Conservation (phyloP, 1,140 invertebrate species). For the Papilio polyxenes region DNA sequence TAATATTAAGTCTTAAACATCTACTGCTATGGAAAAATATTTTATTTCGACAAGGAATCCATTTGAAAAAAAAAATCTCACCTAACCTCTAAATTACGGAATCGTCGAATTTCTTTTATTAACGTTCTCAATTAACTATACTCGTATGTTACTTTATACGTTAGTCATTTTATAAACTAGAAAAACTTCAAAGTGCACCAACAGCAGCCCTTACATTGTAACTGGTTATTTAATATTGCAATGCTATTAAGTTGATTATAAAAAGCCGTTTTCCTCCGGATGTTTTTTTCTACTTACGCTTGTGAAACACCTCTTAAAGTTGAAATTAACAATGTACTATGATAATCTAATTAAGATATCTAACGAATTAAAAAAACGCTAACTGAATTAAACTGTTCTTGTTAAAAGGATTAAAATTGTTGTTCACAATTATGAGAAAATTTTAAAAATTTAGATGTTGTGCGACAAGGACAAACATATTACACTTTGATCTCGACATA, state of each 20-base stretch:
- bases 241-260: not conserved
- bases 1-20: too few relatives aligned
- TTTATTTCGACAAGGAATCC: not conserved
- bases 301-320: not conserved
- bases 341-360: not conserved
- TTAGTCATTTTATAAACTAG: not conserved
- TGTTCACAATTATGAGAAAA: too few relatives aligned
- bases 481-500: too few relatives aligned
- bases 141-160: not conserved
- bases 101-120: not conserved
- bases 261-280: not conserved
- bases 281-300: not conserved
- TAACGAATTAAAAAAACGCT: not conserved
- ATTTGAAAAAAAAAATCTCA: not conserved
- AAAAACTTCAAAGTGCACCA: not conserved
- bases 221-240: not conserved
- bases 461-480: too few relatives aligned
- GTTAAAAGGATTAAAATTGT: too few relatives aligned
- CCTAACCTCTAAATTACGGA: not conserved
- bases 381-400: not conserved
- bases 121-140: not conserved
- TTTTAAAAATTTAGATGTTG: too few relatives aligned
- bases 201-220: not conserved
- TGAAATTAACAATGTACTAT: not conserved
- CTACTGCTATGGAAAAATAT: not conserved